Percentiles rank a stretch among this genome's conserved stretches.
Evolutionary conservation across 2,797 vertebrate species (phyloP).

Genomic region (Anas bernieri): DNA sequence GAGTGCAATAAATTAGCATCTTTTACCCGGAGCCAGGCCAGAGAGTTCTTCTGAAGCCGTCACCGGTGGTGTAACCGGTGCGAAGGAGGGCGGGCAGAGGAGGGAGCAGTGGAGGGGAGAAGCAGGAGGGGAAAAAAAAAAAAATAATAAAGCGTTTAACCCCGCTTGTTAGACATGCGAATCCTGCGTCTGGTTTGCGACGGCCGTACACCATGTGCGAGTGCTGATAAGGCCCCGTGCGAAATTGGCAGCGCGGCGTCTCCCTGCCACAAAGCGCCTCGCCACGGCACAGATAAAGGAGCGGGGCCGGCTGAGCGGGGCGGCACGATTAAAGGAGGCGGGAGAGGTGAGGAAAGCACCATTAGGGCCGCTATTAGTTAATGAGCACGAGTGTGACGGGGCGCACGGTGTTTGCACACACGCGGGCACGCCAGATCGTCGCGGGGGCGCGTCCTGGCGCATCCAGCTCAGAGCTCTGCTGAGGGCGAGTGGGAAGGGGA

Average conservation of each 20-base stretch:
- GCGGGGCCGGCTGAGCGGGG: slow-evolving; percentile 37
- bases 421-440: neutral
- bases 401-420: neutral
- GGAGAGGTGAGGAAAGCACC: slow-evolving; percentile 25
- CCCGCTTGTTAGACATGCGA: slow-evolving; percentile 60
- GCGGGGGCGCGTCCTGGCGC: neutral
- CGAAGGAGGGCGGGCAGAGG: neutral
- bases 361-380: slow-evolving; percentile 38
- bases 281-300: slow-evolving; percentile 66
- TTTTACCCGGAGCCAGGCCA: slow-evolving; percentile 9
- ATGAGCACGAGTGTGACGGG: neutral
- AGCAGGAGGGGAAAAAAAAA: fast-evolving
- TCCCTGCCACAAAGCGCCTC: slow-evolving; percentile 29
- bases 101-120: neutral
- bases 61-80: neutral
- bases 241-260: slow-evolving; percentile 59
- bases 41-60: slow-evolving; percentile 13
- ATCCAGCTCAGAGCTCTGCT: neutral
- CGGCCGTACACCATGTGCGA: slow-evolving; percentile 55
- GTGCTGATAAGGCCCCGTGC: slow-evolving; percentile 72
- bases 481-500: neutral
- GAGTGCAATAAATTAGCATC: slow-evolving; percentile 57
- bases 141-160: slow-evolving; percentile 41
- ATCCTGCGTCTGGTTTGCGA: slow-evolving; percentile 37
- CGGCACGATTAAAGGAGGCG: slow-evolving; percentile 23